Evolutionary conservation across 2,113 vertebrate genomes (phyloP).

Genomic region (Caracal caracal): DNA sequence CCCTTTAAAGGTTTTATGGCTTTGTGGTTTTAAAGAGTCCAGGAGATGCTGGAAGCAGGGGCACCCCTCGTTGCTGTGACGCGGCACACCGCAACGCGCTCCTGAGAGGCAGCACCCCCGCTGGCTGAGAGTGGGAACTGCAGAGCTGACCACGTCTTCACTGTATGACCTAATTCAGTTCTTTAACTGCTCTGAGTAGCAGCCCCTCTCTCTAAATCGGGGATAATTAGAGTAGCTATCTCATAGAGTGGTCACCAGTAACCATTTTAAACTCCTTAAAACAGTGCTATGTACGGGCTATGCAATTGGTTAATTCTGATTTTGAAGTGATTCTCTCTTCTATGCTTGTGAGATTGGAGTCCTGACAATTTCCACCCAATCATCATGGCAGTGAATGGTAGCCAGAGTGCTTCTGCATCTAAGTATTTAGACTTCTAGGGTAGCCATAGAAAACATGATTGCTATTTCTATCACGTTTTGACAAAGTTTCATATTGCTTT

Average conservation of each 20-base stretch:
- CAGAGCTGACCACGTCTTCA: neutral
- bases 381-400: neutral
- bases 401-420: neutral
- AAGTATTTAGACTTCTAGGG: neutral
- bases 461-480: neutral
- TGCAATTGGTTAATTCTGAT: neutral
- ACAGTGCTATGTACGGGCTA: neutral
- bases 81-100: accelerated
- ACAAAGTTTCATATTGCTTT: neutral
- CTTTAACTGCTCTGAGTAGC: neutral
- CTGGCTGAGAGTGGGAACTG: neutral
- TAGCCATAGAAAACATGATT: neutral
- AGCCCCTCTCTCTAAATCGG: neutral
- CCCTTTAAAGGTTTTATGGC: neutral
- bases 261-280: neutral
- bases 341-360: neutral
- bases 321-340: neutral
- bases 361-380: neutral
- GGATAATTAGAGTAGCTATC: neutral
- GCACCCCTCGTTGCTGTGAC: accelerated
- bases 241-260: neutral
- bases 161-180: neutral
- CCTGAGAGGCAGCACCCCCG: accelerated
- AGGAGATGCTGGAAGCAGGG: neutral
- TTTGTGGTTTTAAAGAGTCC: neutral